Evolutionary conservation across 1,140 invertebrate genomes (phyloP).

Genomic region (Bursaphelenchus mucronatus): DNA sequence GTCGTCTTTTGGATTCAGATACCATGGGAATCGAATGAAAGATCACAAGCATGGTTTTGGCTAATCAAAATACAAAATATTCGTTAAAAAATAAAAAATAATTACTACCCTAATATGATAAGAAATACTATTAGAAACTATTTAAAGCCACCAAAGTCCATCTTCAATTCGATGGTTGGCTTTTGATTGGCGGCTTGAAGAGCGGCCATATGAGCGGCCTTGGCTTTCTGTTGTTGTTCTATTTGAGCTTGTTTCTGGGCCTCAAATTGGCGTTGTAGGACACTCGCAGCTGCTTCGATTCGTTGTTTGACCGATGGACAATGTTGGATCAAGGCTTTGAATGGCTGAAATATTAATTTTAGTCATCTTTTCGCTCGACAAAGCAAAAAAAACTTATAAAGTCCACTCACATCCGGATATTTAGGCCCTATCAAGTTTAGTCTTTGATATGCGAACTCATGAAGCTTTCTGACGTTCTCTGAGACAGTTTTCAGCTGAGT

Average conservation of each 20-base stretch:
- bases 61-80: no score
- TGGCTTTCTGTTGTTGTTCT: slow-evolving; percentile 15
- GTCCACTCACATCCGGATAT: slow-evolving; percentile 37
- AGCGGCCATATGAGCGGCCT: slow-evolving; percentile 23
- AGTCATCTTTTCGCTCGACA: not conserved
- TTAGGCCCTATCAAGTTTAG: slow-evolving; percentile 44
- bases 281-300: slow-evolving; percentile 29
- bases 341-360: slow-evolving; percentile 24
- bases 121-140: no score
- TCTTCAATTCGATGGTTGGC: slow-evolving; percentile 33
- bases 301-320: slow-evolving; percentile 27
- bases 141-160: no score
- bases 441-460: slow-evolving; percentile 51
- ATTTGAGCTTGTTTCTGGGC: slow-evolving; percentile 5
- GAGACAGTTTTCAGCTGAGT: slow-evolving; percentile 26
- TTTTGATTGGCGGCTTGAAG: slow-evolving; percentile 27
- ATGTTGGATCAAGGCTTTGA: slow-evolving; percentile 25
- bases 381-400: not conserved
- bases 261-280: slow-evolving; percentile 17
- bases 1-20: no score
- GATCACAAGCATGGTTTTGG: no score
- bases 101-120: no score
- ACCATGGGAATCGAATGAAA: no score
- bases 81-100: no score
- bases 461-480: slow-evolving; percentile 32